A percentile compares a stretch with the other conserved stretches of the same genome.
These are phyloP conservation scores for Calcarius lapponicus DNA, from an alignment of 2,797 vertebrate species.

Conservation along the genomic window DNA sequence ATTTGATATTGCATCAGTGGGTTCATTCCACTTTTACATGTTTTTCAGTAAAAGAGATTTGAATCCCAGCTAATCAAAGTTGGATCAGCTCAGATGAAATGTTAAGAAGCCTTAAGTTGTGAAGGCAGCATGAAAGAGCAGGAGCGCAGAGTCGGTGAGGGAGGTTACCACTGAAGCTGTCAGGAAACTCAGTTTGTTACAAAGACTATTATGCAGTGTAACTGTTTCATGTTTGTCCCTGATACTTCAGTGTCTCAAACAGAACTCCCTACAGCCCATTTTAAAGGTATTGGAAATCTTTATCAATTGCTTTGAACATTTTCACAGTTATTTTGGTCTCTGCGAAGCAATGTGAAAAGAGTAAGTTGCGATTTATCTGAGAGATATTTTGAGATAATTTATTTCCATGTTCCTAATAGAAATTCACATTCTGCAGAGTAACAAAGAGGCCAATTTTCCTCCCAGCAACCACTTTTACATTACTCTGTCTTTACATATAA, in stretches of 20 bases:
- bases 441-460: neutral
- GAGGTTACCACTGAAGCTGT: neutral
- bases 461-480: neutral
- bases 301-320: neutral
- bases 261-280: neutral
- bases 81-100: neutral
- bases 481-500: neutral
- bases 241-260: neutral
- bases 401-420: neutral
- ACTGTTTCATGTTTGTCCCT: neutral
- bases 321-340: neutral
- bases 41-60: neutral
- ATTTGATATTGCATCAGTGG: neutral
- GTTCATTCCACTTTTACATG: neutral
- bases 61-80: neutral
- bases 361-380: neutral
- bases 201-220: neutral
- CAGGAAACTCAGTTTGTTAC: neutral
- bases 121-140: neutral
- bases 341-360: neutral
- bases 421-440: neutral
- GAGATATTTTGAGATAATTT: neutral
- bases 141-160: neutral
- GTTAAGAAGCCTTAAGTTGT: neutral
- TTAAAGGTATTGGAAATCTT: neutral